Evolutionary conservation across 2,888 invertebrate genomes (phyloP).

Genomic region (Acrocyrtus sp.): DNA sequence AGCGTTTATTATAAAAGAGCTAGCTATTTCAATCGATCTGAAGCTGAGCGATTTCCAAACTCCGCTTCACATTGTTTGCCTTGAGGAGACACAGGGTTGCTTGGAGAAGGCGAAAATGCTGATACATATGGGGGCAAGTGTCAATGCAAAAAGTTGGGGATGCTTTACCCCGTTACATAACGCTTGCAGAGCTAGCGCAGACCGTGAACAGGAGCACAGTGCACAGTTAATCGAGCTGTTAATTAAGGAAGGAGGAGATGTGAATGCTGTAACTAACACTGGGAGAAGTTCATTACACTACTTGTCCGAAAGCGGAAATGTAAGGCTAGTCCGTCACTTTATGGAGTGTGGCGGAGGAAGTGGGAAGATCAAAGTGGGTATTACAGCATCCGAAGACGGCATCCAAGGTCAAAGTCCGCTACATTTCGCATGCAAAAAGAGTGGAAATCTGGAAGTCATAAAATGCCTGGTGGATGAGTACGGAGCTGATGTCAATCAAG

Average conservation of each 20-base stretch:
- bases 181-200: background rate
- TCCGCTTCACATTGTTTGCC: constrained; percentile 10
- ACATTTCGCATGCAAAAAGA: constrained; percentile 14
- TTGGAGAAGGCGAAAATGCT: background rate
- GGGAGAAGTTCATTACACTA: constrained; percentile 10
- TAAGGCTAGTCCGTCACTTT: background rate
- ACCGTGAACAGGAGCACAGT: too few relatives aligned
- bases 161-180: background rate
- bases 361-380: too few relatives aligned
- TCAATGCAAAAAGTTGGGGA: constrained; percentile 1
- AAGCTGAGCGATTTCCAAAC: background rate
- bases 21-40: background rate
- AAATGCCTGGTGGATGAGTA: background rate
- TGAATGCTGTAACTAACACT: background rate
- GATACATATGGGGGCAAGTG: background rate
- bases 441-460: background rate
- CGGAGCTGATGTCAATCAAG: background rate
- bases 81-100: background rate
- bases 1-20: background rate
- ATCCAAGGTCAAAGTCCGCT: background rate
- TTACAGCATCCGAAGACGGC: background rate
- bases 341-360: background rate
- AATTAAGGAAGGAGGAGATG: constrained; percentile 4
- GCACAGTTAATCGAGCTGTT: background rate
- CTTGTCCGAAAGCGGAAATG: background rate